A percentile compares a stretch with the other conserved stretches of the same genome.
Evolutionary conservation across 2,113 vertebrate genomes (phyloP).

Genomic region (Hiodon alosoides): DNA sequence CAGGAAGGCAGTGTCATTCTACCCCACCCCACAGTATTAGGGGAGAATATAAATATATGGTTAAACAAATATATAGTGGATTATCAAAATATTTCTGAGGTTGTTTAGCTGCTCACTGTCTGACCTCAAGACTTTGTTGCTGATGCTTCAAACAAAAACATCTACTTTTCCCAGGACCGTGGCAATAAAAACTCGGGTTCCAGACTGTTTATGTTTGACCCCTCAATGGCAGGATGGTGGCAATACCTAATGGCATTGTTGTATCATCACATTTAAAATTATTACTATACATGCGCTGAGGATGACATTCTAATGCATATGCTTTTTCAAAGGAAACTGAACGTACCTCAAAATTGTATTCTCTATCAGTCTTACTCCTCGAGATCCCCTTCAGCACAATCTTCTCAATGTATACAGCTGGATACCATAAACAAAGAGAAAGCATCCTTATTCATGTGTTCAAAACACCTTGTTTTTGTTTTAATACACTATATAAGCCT

Average conservation of each 20-base stretch:
- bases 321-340: not conserved
- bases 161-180: not conserved
- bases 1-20: not conserved
- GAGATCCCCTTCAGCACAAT: constrained; percentile 80
- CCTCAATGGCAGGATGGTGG: not conserved
- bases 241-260: not conserved
- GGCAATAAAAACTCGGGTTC: constrained; percentile 1
- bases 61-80: not conserved
- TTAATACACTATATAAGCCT: too few relatives aligned
- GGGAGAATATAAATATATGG: not conserved
- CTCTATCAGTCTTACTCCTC: constrained; percentile 80
- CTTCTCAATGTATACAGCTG: constrained; percentile 88
- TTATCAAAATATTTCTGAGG: not conserved
- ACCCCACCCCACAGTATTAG: not conserved
- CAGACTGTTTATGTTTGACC: not conserved
- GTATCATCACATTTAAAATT: not conserved
- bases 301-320: not conserved
- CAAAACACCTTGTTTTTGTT: not conserved
- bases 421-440: constrained; percentile 21
- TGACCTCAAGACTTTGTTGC: constrained; percentile 3
- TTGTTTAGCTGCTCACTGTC: not conserved
- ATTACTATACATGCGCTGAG: not conserved
- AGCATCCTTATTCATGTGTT: not conserved
- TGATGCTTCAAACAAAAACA: not conserved
- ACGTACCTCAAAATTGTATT: constrained; percentile 89